Evolutionary conservation across 2,888 invertebrate species (phyloP).

Genomic region (Linnaemya vulpina): DNA sequence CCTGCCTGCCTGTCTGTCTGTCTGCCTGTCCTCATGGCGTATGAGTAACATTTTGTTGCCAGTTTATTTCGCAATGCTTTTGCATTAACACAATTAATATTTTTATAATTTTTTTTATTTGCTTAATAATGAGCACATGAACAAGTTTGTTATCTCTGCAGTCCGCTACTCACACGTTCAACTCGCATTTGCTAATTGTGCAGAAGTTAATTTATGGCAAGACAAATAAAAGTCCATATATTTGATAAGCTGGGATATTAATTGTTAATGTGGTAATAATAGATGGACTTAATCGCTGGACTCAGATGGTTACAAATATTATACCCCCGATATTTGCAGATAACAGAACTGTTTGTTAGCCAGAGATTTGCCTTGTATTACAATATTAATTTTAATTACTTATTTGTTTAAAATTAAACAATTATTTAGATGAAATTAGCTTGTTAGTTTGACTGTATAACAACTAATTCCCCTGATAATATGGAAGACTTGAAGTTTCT

Average conservation of each 20-base stretch:
- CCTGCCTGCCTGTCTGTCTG: no score
- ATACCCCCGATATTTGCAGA: no score
- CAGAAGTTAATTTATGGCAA: constrained; percentile 47
- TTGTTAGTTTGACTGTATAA: no score
- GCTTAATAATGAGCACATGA: constrained; percentile 21
- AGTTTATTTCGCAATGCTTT: neutral
- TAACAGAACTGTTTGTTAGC: no score
- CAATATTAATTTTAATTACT: no score
- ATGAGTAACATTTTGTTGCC: constrained; percentile 55
- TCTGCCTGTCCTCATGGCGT: constrained; percentile 37
- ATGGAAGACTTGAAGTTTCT: no score
- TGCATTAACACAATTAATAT: constrained; percentile 53
- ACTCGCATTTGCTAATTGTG: neutral
- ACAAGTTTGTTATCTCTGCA: neutral
- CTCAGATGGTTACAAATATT: no score
- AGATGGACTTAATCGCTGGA: neutral
- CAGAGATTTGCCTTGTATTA: no score
- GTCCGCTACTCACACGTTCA: neutral
- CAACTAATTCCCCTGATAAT: no score
- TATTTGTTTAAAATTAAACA: no score
- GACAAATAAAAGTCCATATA: constrained; percentile 47
- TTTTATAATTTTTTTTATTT: no score
- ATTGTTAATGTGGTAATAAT: neutral
- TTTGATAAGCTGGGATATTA: neutral
- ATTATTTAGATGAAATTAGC: no score